Percentiles rank a stretch among this genome's conserved stretches.
Conservation (phyloP, 2,888 invertebrate species). For the Hyalella azteca region DNA sequence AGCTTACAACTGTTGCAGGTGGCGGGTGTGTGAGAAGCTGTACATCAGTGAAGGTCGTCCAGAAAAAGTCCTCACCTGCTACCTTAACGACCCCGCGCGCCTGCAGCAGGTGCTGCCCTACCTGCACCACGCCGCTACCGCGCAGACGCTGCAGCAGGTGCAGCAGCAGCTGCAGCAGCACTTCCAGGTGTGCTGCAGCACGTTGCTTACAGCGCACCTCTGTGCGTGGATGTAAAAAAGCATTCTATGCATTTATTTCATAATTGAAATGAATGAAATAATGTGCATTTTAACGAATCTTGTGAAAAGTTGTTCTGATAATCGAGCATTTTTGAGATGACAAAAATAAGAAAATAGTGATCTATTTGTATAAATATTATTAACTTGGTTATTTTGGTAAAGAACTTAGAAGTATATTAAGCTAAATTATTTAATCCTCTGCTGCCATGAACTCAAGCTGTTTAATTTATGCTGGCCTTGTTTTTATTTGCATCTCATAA, state of each 20-base stretch:
- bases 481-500: neutral
- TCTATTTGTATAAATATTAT: neutral
- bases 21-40: constrained; percentile 12
- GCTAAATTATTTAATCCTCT: neutral
- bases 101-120: constrained; percentile 14
- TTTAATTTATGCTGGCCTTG: neutral
- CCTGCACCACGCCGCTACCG: neutral
- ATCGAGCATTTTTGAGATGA: no score
- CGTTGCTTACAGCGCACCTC: neutral
- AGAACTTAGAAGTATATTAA: neutral
- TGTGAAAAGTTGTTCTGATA: no score
- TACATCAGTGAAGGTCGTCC: neutral
- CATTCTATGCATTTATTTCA: neutral
- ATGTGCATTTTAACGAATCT: no score
- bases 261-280: neutral
- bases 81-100: constrained; percentile 23
- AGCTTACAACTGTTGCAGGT: no score
- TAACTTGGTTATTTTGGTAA: neutral
- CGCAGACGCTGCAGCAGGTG: neutral
- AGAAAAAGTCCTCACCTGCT: neutral
- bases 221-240: neutral
- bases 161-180: constrained; percentile 9
- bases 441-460: neutral
- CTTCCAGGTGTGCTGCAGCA: neutral
- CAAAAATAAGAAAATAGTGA: no score